These are phyloP conservation scores for Alitta virens DNA, from an alignment of 2,888 invertebrate genomes.

Conservation along the genomic window DNA sequence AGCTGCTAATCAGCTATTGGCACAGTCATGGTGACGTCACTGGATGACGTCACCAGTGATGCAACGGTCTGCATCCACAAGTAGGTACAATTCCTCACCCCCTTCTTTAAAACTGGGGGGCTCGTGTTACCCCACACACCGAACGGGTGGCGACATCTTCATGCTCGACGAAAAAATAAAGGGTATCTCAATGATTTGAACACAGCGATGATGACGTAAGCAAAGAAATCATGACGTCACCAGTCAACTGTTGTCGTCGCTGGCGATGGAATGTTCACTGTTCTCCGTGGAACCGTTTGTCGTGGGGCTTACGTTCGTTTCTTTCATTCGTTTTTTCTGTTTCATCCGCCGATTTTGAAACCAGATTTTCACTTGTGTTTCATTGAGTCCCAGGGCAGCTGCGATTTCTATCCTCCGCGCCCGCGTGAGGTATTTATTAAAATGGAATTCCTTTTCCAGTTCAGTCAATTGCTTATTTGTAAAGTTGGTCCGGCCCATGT, in stretches of 20 bases:
- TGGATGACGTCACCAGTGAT: too few relatives aligned
- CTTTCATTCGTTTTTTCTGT: constrained; percentile 56
- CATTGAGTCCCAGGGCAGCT: constrained; percentile 82
- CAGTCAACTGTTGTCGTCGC: constrained; percentile 14
- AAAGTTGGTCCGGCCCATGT: constrained; percentile 88
- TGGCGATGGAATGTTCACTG: constrained; percentile 11
- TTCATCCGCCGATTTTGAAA: constrained; percentile 58
- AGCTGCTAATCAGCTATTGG: too few relatives aligned
- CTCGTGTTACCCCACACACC: too few relatives aligned
- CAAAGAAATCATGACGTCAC: too few relatives aligned
- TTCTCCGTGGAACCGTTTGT: not conserved
- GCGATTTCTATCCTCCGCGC: constrained; percentile 97
- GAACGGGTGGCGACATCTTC: too few relatives aligned
- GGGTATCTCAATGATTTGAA: too few relatives aligned
- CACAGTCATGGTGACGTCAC: too few relatives aligned
- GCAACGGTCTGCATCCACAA: too few relatives aligned
- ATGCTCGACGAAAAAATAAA: too few relatives aligned
- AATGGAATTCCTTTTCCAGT: constrained; percentile 98
- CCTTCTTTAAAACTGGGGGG: too few relatives aligned
- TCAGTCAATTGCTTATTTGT: constrained; percentile 99
- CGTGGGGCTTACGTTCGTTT: constrained; percentile 29
- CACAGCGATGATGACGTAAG: too few relatives aligned
- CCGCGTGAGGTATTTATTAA: constrained; percentile 96
- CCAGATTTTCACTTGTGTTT: constrained; percentile 69
- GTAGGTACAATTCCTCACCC: too few relatives aligned